These are phyloP conservation scores for Notiomystis cincta DNA, from an alignment of 2,113 vertebrate species.

Conservation along the genomic window DNA sequence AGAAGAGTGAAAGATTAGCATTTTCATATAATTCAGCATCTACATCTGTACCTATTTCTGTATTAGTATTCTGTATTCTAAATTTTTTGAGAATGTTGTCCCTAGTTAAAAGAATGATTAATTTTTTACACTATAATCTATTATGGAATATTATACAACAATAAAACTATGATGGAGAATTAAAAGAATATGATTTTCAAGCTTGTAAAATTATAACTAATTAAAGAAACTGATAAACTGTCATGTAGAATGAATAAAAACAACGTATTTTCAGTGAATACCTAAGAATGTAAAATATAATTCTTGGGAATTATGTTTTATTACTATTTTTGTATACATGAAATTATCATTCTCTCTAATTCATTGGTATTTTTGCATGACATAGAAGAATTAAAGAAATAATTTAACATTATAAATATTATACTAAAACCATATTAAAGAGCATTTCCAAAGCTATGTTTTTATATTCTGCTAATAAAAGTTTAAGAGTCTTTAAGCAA, in stretches of 20 bases:
- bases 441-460: neutral
- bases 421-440: neutral
- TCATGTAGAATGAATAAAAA: neutral
- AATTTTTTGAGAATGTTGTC: neutral
- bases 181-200: neutral
- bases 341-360: neutral
- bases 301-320: neutral
- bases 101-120: neutral
- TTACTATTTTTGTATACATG: neutral
- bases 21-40: neutral
- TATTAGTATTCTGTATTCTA: neutral
- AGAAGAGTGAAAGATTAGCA: neutral
- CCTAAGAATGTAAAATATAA: neutral
- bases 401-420: neutral
- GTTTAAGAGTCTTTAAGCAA: neutral
- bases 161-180: neutral
- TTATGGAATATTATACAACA: neutral
- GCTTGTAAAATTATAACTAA: conserved; percentile 32
- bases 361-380: neutral
- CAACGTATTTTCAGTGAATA: neutral
- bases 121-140: conserved; percentile 9
- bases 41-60: neutral
- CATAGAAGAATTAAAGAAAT: neutral
- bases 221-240: conserved; percentile 10
- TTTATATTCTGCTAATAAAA: neutral